phyloP scores from a whole-genome alignment of 2,113 vertebrate species.

The Halcyon senegalensis region DNA sequence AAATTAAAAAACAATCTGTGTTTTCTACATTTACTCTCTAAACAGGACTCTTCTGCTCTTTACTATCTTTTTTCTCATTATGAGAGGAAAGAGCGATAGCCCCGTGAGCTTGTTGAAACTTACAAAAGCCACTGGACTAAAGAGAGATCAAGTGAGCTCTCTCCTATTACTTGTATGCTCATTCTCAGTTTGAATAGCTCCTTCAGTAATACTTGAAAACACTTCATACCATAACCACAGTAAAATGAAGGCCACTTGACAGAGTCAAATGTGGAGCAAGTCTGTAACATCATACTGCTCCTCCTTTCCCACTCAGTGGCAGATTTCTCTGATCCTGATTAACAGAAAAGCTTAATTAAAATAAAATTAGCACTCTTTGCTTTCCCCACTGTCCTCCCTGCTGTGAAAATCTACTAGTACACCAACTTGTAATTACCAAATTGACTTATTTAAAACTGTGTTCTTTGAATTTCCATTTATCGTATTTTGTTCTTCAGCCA shows the following conservation, averaged over 20 bases:
- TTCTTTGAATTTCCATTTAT: constrained; percentile 9
- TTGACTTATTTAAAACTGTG: constrained; percentile 13
- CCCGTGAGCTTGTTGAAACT: background rate
- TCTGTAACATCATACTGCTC: background rate
- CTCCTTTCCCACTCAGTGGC: background rate
- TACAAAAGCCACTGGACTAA: background rate
- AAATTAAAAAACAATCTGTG: constrained; percentile 27
- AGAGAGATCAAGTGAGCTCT: background rate
- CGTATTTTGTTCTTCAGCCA: background rate
- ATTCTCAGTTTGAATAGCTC: background rate
- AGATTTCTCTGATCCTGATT: constrained; percentile 22
- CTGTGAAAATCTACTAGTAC: constrained; percentile 43
- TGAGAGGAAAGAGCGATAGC: background rate
- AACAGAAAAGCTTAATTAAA: constrained; percentile 54
- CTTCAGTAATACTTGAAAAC: constrained; percentile 42
- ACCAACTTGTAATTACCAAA: constrained; percentile 32
- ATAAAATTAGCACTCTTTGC: constrained; percentile 34
- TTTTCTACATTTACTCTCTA: background rate
- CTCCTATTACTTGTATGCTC: background rate
- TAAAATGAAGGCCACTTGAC: constrained; percentile 25
- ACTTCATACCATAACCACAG: background rate
- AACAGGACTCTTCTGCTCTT: background rate
- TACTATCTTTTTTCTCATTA: background rate
- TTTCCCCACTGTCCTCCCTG: constrained; percentile 20
- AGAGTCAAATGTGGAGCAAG: background rate